Base-by-base conservation (phyloP, 2,888 invertebrate genomes). In the Tethea ocularis region DNA sequence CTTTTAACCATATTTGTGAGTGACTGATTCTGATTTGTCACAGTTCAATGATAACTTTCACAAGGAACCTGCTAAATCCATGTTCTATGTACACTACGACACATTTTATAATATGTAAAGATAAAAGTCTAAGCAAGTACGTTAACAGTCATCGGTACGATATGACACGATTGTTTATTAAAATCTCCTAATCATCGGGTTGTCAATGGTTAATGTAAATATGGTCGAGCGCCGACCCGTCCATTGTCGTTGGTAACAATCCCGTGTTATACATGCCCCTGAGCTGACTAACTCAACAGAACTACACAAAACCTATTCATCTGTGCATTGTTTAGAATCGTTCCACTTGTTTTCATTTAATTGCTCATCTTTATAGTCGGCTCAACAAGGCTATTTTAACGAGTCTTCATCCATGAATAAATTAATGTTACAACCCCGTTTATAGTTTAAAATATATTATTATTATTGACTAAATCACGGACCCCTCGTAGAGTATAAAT, bases 181-280 rank as follows among this genome's bases (percentile, higher is more conserved):
- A 83, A 85, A 84, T 74, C 77, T 71, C 71, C 82, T 78, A 83
- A 84, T 85, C 83, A 83, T 80, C 77, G 68, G 70, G 75, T 76
- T 80, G 78, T 78, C 75, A 72, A 67, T 67, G 69, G 67, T 63
- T 68, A 77, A 78, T 85, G 81, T 87, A 86, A 84, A 84, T 84
- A 84, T 68, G 58, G 61, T 63, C 78, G 76, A 72, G 78, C 82
- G 62, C 64, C 78, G 76, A 74, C 78, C 82, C 74, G 71, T 75
- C 80, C 78, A 89, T 88, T 90, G 89, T 88, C 75, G 65, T 64
- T 63, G 65, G 63, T 72, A 87, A 91, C 90, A 91, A 91, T 90
- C 72, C 78, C 72, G 65, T 91, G 89, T 89, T 91, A 80, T 87
- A 86, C 82, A 88, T 89, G 84, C 86, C 75, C 81, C 74, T 65